A percentile compares a stretch with the other conserved stretches of the same genome.
Evolutionary conservation across 2,113 vertebrate species (phyloP).

Genomic region (Gavialis gangeticus): DNA sequence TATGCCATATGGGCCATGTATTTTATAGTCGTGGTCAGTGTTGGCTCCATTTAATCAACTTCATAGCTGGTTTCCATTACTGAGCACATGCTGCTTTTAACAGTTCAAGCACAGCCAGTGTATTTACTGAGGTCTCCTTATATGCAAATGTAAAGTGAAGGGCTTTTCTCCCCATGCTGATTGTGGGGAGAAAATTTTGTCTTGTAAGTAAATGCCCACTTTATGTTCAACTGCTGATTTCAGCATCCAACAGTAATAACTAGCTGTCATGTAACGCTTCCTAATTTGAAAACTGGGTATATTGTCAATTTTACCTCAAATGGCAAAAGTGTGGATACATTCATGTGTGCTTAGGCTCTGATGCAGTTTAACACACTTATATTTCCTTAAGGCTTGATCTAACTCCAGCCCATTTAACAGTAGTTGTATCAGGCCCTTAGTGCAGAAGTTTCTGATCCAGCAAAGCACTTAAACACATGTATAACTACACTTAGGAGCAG

Average conservation of each 20-base stretch:
- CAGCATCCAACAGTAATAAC: background rate
- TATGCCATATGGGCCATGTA: too few species aligned
- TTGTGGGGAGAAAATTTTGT: too few species aligned
- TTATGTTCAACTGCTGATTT: background rate
- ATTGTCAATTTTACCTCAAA: background rate
- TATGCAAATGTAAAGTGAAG: too few species aligned
- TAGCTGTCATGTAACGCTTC: background rate
- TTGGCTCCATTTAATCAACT: too few species aligned
- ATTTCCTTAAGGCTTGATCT: background rate
- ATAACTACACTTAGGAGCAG: background rate
- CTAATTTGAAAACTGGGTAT: background rate
- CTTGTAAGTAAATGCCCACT: background rate
- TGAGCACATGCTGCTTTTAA: too few species aligned
- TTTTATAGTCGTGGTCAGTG: too few species aligned
- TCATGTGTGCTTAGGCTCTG: accelerated
- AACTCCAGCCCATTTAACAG: background rate
- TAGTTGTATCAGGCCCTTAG: background rate
- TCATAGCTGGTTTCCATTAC: too few species aligned
- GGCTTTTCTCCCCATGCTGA: too few species aligned
- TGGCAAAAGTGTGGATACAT: background rate
- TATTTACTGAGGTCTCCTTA: too few species aligned
- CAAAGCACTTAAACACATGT: background rate
- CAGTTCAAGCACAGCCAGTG: too few species aligned
- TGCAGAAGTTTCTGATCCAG: background rate
- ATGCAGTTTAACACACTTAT: background rate